Conservation (phyloP, 2,888 invertebrate species). For the Panopea generosa region DNA sequence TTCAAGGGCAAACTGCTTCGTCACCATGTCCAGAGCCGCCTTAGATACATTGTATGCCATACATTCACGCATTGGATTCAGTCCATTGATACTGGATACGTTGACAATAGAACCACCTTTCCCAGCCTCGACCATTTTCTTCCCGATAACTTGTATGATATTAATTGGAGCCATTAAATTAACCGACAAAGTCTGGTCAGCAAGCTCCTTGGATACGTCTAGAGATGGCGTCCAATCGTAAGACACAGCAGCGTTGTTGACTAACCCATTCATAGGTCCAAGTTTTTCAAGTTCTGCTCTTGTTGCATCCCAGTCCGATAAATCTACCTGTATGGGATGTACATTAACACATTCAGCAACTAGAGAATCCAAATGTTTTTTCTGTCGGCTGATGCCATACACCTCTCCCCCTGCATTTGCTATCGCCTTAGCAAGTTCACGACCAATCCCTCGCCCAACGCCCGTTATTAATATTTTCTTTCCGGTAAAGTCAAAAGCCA, state of each 20-base stretch:
- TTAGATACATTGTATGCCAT: slow-evolving; percentile 94
- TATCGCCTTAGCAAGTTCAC: slow-evolving; percentile 90
- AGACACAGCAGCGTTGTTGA: slow-evolving; percentile 95
- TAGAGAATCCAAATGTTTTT: slow-evolving; percentile 89
- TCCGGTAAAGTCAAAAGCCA: slow-evolving; percentile 83
- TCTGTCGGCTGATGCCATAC: slow-evolving; percentile 91
- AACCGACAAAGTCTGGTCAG: slow-evolving; percentile 90
- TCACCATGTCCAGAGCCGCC: too few species aligned
- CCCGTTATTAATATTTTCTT: slow-evolving; percentile 94
- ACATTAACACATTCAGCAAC: slow-evolving; percentile 78
- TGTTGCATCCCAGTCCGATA: slow-evolving; percentile 91
- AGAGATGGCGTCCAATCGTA: slow-evolving; percentile 87
- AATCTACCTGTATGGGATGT: slow-evolving; percentile 88
- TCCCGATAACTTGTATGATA: slow-evolving; percentile 91
- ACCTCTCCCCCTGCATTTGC: slow-evolving; percentile 90
- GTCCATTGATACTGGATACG: slow-evolving; percentile 90
- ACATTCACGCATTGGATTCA: slow-evolving; percentile 89
- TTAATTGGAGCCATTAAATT: slow-evolving; percentile 95
- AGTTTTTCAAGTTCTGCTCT: slow-evolving; percentile 88
- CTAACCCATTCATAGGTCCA: slow-evolving; percentile 91
- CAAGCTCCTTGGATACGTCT: slow-evolving; percentile 89
- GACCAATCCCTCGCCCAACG: slow-evolving; percentile 94
- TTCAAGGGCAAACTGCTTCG: too few species aligned
- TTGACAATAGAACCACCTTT: slow-evolving; percentile 94
- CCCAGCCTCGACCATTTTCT: slow-evolving; percentile 90